A percentile compares a stretch with the other conserved stretches of the same genome.
phyloP scores from a whole-genome alignment of 2,113 vertebrate species.

The Thomomys bottae region DNA sequence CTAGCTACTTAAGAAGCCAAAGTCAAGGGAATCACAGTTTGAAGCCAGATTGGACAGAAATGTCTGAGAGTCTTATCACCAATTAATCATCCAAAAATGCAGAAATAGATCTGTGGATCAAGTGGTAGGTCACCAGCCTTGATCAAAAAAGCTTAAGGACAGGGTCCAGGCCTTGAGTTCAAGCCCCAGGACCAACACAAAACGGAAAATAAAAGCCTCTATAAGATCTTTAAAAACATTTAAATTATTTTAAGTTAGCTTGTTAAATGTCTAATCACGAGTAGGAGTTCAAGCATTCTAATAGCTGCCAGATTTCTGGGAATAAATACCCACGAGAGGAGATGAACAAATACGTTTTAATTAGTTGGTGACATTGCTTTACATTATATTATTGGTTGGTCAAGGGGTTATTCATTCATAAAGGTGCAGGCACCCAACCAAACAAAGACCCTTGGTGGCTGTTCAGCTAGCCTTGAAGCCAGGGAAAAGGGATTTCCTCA shows the following conservation, averaged over 20 bases:
- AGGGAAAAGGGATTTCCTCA: conserved; percentile 56
- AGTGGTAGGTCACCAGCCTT: no score
- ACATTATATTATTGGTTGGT: conserved; percentile 24
- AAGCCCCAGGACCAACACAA: no score
- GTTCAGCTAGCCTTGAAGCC: conserved; percentile 32
- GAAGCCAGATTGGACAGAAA: no score
- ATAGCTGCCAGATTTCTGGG: conserved; percentile 27
- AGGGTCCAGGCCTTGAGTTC: no score
- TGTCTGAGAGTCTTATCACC: no score
- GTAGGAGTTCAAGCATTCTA: background rate
- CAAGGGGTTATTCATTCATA: conserved; percentile 67
- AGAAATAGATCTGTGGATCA: no score
- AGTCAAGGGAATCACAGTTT: no score
- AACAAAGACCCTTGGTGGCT: conserved; percentile 51
- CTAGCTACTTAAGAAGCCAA: no score
- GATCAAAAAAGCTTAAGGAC: no score
- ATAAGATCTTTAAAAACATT: background rate
- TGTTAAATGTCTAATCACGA: conserved; percentile 38
- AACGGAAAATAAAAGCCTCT: no score
- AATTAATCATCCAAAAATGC: no score
- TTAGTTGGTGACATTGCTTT: background rate
- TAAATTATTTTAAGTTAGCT: conserved; percentile 1
- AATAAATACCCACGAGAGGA: conserved; percentile 55
- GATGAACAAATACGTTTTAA: conserved; percentile 17
- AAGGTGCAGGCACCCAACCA: conserved; percentile 30